phyloP scores from a whole-genome alignment of 2,113 vertebrate genomes.

The Mionectes macconnelli region DNA sequence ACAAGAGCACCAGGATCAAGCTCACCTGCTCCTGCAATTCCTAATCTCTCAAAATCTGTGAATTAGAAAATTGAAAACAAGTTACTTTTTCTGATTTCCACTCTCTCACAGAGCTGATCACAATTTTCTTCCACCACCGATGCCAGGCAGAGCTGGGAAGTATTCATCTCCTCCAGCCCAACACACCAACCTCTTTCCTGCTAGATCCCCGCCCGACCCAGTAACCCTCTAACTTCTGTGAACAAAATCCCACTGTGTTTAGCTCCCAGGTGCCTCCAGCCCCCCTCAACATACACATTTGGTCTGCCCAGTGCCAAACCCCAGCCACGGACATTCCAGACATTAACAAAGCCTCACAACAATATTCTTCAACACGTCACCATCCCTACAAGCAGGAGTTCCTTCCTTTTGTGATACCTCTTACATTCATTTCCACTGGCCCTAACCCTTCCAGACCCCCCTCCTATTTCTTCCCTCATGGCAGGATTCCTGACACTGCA shows the following conservation, averaged over 20 bases:
- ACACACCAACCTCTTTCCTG: background rate
- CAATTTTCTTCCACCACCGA: rapidly evolving
- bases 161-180: background rate
- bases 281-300: background rate
- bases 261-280: background rate
- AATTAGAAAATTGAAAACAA: background rate
- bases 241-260: background rate
- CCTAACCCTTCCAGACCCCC: background rate
- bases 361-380: background rate
- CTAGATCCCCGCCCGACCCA: background rate
- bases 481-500: background rate
- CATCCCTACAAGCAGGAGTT: background rate
- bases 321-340: background rate
- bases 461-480: background rate
- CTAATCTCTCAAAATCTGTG: background rate
- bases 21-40: background rate
- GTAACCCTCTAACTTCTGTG: background rate
- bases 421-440: background rate
- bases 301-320: background rate
- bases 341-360: background rate
- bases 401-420: background rate
- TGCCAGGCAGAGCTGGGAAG: background rate
- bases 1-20: background rate
- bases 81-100: background rate
- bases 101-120: background rate